These are phyloP conservation scores for Autographa gamma DNA, from an alignment of 2,888 invertebrate species.

Conservation along the genomic window DNA sequence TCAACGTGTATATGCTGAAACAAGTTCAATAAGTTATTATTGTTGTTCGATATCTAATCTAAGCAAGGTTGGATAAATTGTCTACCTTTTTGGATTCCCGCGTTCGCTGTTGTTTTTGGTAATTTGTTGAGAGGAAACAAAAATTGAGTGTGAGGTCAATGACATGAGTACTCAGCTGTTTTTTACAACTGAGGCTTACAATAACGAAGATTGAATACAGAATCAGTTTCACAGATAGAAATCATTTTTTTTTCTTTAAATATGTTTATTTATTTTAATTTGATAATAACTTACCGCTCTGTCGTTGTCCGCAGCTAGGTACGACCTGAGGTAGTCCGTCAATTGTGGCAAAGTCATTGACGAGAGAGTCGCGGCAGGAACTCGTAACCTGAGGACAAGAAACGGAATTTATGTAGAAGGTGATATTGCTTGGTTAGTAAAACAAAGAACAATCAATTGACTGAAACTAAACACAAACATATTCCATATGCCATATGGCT, in stretches of 20 bases:
- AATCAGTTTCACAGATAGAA: background rate
- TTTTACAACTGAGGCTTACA: background rate
- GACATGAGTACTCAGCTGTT: background rate
- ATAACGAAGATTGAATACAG: background rate
- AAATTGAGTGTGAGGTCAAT: background rate
- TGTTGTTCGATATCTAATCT: background rate
- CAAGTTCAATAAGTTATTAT: background rate
- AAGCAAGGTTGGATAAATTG: conserved; percentile 4
- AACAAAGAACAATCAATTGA: too few species aligned
- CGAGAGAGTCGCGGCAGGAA: conserved; percentile 93
- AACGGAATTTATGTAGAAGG: background rate
- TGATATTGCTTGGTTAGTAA: too few species aligned
- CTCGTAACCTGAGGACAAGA: conserved; percentile 85
- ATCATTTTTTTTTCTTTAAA: too few species aligned
- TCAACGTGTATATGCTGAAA: conserved; percentile 82
- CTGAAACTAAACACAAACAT: too few species aligned
- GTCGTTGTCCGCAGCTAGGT: conserved; percentile 82
- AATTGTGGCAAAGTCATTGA: conserved; percentile 96
- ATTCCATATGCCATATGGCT: too few species aligned
- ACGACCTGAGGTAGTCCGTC: conserved; percentile 92
- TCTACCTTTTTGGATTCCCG: background rate
- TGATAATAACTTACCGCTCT: conserved; percentile 69
- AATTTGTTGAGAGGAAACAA: conserved; percentile 1
- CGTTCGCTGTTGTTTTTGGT: background rate
- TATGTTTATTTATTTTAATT: background rate